phyloP scores from a whole-genome alignment of 2,888 invertebrate genomes.

The Strigamia maritima region DNA sequence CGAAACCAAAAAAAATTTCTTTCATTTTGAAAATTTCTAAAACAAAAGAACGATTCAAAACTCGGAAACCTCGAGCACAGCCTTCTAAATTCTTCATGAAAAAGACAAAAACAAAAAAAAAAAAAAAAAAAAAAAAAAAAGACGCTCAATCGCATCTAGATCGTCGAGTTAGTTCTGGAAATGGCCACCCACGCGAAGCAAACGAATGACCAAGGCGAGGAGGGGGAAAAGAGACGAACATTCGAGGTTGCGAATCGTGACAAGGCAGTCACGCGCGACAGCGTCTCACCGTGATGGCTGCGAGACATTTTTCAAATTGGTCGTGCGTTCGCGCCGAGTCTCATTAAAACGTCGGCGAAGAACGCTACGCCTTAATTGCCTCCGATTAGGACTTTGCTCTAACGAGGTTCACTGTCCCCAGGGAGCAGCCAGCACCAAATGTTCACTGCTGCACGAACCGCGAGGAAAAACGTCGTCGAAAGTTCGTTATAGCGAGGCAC shows the following conservation, averaged over 20 bases:
- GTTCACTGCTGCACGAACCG: neutral
- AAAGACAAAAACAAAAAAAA: neutral
- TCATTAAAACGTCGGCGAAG: constrained; percentile 11
- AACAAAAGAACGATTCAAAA: neutral
- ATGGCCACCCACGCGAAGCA: constrained; percentile 21
- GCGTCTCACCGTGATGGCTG: constrained; percentile 22
- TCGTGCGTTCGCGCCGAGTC: constrained; percentile 25
- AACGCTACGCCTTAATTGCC: constrained; percentile 17
- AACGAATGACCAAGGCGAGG: constrained; percentile 26
- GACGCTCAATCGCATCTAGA: neutral
- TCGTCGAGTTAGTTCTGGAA: constrained; percentile 7
- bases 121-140: neutral
- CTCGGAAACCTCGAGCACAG: neutral
- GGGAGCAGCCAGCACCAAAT: constrained; percentile 11
- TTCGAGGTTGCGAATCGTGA: constrained; percentile 17
- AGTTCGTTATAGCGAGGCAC: neutral
- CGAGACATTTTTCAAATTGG: constrained; percentile 27
- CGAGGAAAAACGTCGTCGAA: neutral
- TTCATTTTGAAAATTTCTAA: too few relatives aligned
- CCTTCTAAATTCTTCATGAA: neutral
- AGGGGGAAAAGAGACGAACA: constrained; percentile 23
- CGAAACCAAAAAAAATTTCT: too few relatives aligned
- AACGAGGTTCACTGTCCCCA: neutral
- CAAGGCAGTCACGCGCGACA: constrained; percentile 26
- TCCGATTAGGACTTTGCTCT: constrained; percentile 6